Evolutionary conservation across 2,113 vertebrate genomes (phyloP).

Genomic region (Bombycilla garrulus): DNA sequence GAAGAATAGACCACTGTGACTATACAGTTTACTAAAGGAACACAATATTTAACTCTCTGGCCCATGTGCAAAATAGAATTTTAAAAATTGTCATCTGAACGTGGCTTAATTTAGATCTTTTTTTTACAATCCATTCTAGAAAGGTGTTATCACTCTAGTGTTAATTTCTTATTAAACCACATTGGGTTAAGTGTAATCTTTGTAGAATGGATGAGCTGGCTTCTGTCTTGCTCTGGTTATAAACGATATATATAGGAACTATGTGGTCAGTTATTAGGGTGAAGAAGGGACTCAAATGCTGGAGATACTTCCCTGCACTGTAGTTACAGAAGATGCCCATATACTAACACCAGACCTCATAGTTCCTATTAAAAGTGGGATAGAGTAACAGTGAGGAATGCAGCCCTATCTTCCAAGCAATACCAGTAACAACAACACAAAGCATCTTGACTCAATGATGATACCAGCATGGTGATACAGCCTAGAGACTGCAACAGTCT

Average conservation of each 20-base stretch:
- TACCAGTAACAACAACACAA: rapidly evolving
- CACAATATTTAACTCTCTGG: not conserved
- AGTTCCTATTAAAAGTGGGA: not conserved
- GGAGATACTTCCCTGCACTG: not conserved
- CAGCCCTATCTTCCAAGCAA: not conserved
- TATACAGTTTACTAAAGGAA: not conserved
- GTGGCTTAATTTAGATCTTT: not conserved
- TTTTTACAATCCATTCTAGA: not conserved
- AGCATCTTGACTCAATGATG: not conserved
- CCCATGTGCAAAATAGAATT: not conserved
- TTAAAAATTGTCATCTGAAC: not conserved
- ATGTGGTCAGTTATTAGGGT: not conserved
- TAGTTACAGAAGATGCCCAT: not conserved
- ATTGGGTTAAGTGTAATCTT: not conserved
- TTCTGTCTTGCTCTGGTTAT: not conserved
- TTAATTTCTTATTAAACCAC: not conserved
- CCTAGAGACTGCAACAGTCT: not conserved
- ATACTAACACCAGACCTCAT: not conserved
- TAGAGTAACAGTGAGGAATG: not conserved
- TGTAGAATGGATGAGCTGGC: not conserved
- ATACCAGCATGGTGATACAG: not conserved
- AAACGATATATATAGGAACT: not conserved
- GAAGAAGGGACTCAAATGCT: not conserved
- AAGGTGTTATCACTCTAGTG: rapidly evolving
- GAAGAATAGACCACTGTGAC: not conserved